Evolutionary conservation across 2,888 invertebrate genomes (phyloP), one percentile per base, ranked within the genome.

Genomic region (Ceramica pisi): DNA sequence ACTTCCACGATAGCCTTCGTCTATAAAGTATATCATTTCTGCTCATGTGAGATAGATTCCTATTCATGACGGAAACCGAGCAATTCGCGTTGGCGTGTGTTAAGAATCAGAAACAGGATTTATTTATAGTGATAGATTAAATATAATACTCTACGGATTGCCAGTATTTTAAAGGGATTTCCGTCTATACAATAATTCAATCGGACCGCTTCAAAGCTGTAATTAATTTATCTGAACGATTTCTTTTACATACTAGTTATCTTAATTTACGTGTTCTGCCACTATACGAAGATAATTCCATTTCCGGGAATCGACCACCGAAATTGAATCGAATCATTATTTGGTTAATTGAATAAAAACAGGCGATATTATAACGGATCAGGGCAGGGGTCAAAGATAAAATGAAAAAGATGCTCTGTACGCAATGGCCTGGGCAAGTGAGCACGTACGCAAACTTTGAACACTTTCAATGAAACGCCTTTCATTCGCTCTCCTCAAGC

Each of bases 1-100:
- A 86, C 85, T 85, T 88, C 85, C 84, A 86, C 81, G 86, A 84
- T 90, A 86, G 89, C 88, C 88, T 85, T 85, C 82, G 85, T 83
- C 85, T 82, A 86, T 89, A 87, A 88, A 88, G 71, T 80, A 78
- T 88, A 89, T 89, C 87, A 88, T 87, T 88, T 88, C 84, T 88
- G 87, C 85, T 85, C 85, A 86, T 87, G 84, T 87, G 88, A 88
- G 87, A 88, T 89, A 83, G 85, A 83, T 88, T 89, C 87, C 86
- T 80, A 78, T 82, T 85, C 84, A 84, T 71, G 73, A 61, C 69
- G 75, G 76, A 78, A 80, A 71, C 71, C 67, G 61, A 73, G 66
- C 75, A 70, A 78, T 81, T 79, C 78, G 78, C 75, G 63, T 78
- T 65, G 76, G 74, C 70, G 75, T 76, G 76, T 67, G 75, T 63